A percentile compares a stretch with the other conserved stretches of the same genome.
These are phyloP conservation scores for Brachionus asplanchnoidis DNA, from an alignment of 1,140 invertebrate species.

Conservation along the genomic window DNA sequence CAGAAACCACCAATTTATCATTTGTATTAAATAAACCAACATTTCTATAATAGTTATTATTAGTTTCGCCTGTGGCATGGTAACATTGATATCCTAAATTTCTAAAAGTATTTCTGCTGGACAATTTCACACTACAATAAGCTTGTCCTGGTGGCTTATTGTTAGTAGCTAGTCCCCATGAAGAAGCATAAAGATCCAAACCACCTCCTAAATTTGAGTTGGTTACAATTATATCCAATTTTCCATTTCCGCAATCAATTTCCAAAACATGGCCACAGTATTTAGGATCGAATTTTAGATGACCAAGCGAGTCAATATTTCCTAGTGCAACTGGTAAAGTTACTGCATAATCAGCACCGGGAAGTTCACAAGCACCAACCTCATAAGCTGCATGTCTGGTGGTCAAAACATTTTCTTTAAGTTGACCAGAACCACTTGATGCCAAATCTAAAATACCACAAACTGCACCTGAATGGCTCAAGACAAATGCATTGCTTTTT, in stretches of 20 bases:
- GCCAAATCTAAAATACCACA: background rate
- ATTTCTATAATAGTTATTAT: slow-evolving; percentile 4
- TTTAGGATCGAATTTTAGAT: background rate
- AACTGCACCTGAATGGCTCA: background rate
- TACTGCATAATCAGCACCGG: background rate
- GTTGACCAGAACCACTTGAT: background rate
- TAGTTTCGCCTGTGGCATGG: background rate
- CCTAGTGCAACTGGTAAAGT: background rate
- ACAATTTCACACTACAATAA: background rate
- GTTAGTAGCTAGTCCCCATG: background rate
- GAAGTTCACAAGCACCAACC: background rate
- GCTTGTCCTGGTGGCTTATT: background rate
- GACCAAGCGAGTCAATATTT: background rate
- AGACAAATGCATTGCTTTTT: background rate
- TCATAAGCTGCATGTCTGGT: background rate
- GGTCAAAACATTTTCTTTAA: background rate
- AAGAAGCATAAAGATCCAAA: background rate
- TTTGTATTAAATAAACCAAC: slow-evolving; percentile 3
- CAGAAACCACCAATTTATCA: background rate
- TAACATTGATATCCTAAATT: background rate
- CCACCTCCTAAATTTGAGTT: slow-evolving; percentile 6
- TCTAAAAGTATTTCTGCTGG: background rate
- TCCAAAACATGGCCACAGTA: background rate
- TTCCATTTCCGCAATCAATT: slow-evolving; percentile 1
- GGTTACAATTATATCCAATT: background rate